phyloP scores from a whole-genome alignment of 2,113 vertebrate genomes.

The Pimephales promelas region DNA sequence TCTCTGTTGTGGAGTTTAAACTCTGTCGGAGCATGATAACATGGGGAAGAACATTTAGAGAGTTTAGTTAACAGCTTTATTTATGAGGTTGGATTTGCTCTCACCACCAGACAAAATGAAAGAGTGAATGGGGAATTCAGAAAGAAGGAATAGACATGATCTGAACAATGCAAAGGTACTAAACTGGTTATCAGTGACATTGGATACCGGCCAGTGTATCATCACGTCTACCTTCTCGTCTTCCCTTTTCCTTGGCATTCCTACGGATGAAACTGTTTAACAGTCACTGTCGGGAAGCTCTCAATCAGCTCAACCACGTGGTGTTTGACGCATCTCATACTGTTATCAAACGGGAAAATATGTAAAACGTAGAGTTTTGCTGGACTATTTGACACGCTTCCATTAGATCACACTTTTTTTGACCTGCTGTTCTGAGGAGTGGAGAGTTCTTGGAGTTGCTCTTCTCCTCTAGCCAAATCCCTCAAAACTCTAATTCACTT shows the following conservation, averaged over 20 bases:
- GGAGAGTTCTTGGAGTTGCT: constrained; percentile 35
- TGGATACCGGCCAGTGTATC: constrained; percentile 69
- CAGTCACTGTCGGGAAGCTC: constrained; percentile 32
- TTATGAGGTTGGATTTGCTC: constrained; percentile 70
- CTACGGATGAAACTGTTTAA: constrained; percentile 58
- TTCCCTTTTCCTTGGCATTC: constrained; percentile 49
- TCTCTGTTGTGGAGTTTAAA: constrained; percentile 63
- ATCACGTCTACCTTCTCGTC: constrained; percentile 42
- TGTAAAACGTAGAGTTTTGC: constrained; percentile 28
- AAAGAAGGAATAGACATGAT: constrained; percentile 45
- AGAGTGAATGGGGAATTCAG: background rate
- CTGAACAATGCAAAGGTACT: constrained; percentile 53
- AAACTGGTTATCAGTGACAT: constrained; percentile 68
- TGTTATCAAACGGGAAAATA: constrained; percentile 47
- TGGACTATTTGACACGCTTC: constrained; percentile 63
- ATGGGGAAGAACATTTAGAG: constrained; percentile 61
- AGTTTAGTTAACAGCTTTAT: constrained; percentile 82
- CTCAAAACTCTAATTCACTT: constrained; percentile 61
- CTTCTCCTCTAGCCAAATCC: constrained; percentile 61
- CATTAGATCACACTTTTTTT: constrained; percentile 72
- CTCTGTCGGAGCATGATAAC: constrained; percentile 63
- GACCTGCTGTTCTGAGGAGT: constrained; percentile 73
- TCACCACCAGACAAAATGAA: constrained; percentile 39
- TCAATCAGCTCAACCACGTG: constrained; percentile 51
- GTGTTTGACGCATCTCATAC: constrained; percentile 60